Evolutionary conservation across 2,113 vertebrate species (phyloP).

Genomic region (Platysteira castanea): DNA sequence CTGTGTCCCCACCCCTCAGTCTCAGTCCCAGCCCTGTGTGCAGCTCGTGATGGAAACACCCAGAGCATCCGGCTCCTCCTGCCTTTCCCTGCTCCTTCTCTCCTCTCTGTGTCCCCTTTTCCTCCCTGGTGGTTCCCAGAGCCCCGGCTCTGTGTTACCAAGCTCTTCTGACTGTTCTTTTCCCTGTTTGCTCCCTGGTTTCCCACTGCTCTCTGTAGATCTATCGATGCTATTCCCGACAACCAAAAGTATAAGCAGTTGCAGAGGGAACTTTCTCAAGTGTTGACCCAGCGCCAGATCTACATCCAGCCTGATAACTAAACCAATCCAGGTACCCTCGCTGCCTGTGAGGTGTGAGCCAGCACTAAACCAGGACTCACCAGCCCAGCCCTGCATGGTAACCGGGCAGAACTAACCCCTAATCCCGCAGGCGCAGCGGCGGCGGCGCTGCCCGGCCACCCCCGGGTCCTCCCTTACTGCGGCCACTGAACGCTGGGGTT

Average conservation of each 20-base stretch:
- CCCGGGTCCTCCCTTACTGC: neutral
- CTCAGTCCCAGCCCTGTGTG: neutral
- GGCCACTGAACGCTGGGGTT: neutral
- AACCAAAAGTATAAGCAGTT: conserved; percentile 99
- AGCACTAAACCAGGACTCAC: conserved; percentile 75
- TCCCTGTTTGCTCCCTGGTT: conserved; percentile 38
- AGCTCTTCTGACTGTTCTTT: conserved; percentile 33
- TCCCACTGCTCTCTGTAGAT: conserved; percentile 84
- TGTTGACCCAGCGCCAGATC: conserved; percentile 99
- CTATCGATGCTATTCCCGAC: conserved; percentile 97
- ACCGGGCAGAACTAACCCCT: conserved; percentile 68
- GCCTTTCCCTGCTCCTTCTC: neutral
- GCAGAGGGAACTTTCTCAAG: conserved; percentile 98
- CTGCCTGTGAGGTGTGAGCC: conserved; percentile 62
- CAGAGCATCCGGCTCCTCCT: rapidly evolving
- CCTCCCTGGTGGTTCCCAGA: neutral
- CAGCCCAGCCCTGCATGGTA: conserved; percentile 17
- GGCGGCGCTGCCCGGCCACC: too few relatives aligned
- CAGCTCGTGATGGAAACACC: neutral
- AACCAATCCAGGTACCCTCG: conserved; percentile 83
- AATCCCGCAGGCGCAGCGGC: neutral
- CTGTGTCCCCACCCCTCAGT: neutral
- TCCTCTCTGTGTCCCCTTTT: neutral
- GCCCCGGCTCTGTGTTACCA: neutral
- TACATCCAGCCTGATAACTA: conserved; percentile 96